phyloP scores from a whole-genome alignment of 2,113 vertebrate genomes.

The Heterotilapia buettikoferi region DNA sequence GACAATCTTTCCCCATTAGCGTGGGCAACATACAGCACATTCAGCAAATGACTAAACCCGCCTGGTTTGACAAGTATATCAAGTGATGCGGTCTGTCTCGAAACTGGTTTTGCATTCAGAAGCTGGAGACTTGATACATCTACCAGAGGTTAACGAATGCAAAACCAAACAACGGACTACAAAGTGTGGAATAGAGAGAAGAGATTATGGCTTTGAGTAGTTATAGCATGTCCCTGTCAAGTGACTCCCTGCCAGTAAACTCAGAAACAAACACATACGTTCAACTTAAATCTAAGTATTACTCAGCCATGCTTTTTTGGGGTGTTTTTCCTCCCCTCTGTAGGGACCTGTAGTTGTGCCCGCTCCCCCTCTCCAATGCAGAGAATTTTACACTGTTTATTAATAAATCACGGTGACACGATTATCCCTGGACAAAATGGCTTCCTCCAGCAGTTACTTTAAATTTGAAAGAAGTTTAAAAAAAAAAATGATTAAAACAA shows the following conservation, averaged over 20 bases:
- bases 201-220: constrained; percentile 72
- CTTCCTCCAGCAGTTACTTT: constrained; percentile 23
- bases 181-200: constrained; percentile 54
- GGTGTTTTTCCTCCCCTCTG: background rate
- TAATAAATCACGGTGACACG: background rate
- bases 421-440: constrained; percentile 37
- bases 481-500: background rate
- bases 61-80: background rate
- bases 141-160: background rate
- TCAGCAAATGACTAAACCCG: background rate
- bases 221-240: constrained; percentile 49
- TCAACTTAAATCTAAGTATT: background rate
- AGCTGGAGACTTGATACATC: background rate
- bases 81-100: background rate
- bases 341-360: background rate
- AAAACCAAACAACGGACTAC: constrained; percentile 28
- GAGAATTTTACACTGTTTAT: background rate
- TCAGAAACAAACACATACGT: constrained; percentile 13
- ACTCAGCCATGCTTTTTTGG: background rate
- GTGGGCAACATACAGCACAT: background rate
- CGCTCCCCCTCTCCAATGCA: background rate
- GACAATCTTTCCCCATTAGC: constrained; percentile 6
- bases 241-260: constrained; percentile 51
- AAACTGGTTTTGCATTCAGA: constrained; percentile 12
- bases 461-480: background rate